A percentile compares a stretch with the other conserved stretches of the same genome.
These are phyloP conservation scores for Lichenostomus cassidix DNA, from an alignment of 2,113 vertebrate species.

Conservation along the genomic window DNA sequence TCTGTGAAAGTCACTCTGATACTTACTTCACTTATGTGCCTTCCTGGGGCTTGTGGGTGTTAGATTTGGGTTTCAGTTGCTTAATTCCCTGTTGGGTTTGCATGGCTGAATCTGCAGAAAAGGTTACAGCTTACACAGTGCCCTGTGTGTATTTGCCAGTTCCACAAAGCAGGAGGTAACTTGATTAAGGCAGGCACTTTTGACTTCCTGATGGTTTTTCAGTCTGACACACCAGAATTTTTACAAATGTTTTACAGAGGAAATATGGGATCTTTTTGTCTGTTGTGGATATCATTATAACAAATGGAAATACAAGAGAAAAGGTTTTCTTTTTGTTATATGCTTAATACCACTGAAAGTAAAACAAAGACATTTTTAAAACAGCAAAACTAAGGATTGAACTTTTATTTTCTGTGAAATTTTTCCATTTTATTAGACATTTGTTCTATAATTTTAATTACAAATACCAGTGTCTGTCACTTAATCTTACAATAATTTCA, in stretches of 20 bases:
- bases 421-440: not conserved
- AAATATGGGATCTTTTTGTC: not conserved
- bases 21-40: not conserved
- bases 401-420: not conserved
- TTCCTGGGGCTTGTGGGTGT: conserved; percentile 46
- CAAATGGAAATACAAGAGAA: conserved; percentile 4
- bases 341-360: not conserved
- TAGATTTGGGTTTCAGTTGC: conserved; percentile 40
- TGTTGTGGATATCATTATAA: not conserved
- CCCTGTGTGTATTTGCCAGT: not conserved
- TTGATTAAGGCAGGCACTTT: conserved; percentile 35
- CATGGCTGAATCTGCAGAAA: conserved; percentile 42
- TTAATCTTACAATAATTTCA: not conserved
- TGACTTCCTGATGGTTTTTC: conserved; percentile 50
- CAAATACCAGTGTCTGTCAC: not conserved
- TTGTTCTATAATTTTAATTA: not conserved
- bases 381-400: not conserved
- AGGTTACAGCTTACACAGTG: conserved; percentile 32
- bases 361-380: not conserved
- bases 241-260: not conserved
- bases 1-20: not conserved
- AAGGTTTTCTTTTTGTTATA: not conserved
- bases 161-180: not conserved
- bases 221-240: not conserved
- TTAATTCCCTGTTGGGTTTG: conserved; percentile 7